Conservation (phyloP, 2,888 invertebrate genomes). For the Patella depressa region DNA sequence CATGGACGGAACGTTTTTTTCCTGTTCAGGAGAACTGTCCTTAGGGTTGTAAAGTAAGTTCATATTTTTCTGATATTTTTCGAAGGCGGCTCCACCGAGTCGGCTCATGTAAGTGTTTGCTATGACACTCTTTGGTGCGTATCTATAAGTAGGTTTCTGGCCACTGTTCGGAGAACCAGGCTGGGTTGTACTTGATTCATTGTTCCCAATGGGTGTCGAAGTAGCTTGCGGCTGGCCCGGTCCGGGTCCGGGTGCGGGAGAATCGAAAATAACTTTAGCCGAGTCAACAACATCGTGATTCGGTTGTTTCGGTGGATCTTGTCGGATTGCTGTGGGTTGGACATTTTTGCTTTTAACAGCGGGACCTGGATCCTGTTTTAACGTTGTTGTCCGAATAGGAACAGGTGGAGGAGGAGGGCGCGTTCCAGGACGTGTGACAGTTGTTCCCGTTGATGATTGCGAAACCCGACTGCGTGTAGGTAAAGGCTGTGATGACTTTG, state of each 20-base stretch:
- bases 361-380: conserved; percentile 19
- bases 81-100: conserved; percentile 57
- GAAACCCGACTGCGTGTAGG: not conserved
- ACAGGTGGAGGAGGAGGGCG: not conserved
- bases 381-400: not conserved
- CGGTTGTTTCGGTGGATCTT: conserved; percentile 16
- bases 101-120: conserved; percentile 68
- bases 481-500: conserved; percentile 2
- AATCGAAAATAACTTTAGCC: conserved; percentile 18
- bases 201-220: conserved; percentile 17
- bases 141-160: conserved; percentile 53
- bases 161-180: conserved; percentile 27
- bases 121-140: conserved; percentile 69
- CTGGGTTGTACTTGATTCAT: conserved; percentile 1
- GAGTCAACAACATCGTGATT: conserved; percentile 20
- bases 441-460: not conserved
- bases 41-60: conserved; percentile 54
- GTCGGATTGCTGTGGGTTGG: conserved; percentile 35
- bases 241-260: conserved; percentile 5
- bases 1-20: not conserved
- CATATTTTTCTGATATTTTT: conserved; percentile 64
- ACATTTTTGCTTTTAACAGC: conserved; percentile 30
- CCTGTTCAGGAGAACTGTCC: conserved; percentile 15
- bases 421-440: not conserved
- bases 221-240: conserved; percentile 20